A percentile compares a stretch with the other conserved stretches of the same genome.
These are phyloP conservation scores for Harpalus rubripes DNA, from an alignment of 2,888 invertebrate genomes.

Conservation along the genomic window DNA sequence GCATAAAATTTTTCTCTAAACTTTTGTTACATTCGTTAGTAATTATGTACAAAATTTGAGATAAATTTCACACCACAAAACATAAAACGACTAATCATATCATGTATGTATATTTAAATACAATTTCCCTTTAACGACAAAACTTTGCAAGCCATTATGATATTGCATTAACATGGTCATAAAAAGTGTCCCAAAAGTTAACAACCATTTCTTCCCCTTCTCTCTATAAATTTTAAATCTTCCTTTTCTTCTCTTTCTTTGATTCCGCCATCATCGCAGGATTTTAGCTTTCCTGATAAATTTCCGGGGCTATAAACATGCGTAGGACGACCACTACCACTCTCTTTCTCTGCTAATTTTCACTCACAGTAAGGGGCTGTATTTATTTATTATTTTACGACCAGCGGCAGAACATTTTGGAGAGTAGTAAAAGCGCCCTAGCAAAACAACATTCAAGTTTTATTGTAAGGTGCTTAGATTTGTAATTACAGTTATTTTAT, in stretches of 20 bases:
- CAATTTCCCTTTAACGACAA: neutral
- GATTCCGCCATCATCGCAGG: neutral
- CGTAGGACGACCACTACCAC: neutral
- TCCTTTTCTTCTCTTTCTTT: neutral
- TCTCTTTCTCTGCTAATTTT: neutral
- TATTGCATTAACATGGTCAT: neutral
- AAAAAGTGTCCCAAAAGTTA: neutral
- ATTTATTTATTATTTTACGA: conserved; percentile 4
- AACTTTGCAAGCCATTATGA: neutral
- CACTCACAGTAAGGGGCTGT: neutral
- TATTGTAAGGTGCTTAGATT: conserved; percentile 26
- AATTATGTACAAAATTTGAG: too few relatives aligned
- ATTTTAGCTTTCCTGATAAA: neutral
- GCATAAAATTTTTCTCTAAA: too few relatives aligned
- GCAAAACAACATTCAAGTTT: conserved; percentile 12
- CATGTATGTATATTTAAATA: neutral
- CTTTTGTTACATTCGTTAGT: too few relatives aligned
- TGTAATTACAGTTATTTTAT: conserved; percentile 27
- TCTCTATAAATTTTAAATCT: neutral
- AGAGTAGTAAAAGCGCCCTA: neutral
- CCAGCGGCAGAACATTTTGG: neutral
- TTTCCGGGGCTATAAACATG: neutral
- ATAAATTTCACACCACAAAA: too few relatives aligned
- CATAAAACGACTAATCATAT: too few relatives aligned
- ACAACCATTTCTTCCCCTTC: neutral